Evolutionary conservation across 2,888 invertebrate species (phyloP).

Genomic region (Pinctada fucata): DNA sequence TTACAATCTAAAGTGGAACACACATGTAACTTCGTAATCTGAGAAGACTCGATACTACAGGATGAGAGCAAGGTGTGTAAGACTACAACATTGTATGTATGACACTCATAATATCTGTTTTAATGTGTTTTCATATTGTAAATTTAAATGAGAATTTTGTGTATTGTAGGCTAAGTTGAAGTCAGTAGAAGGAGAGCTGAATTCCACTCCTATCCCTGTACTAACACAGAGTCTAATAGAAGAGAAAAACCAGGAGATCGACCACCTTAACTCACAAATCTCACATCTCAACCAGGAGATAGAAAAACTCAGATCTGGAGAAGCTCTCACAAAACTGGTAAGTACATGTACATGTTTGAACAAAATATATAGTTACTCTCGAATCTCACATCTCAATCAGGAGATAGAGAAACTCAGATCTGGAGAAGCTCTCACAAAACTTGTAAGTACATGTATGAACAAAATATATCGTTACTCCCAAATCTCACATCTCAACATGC

Average conservation of each 20-base stretch:
- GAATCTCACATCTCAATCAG: slow-evolving; percentile 54
- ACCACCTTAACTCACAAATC: slow-evolving; percentile 64
- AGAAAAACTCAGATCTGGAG: slow-evolving; percentile 49
- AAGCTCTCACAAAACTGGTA: slow-evolving; percentile 52
- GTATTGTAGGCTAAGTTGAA: slow-evolving; percentile 44
- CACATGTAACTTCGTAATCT: too few relatives aligned
- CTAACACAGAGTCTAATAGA: slow-evolving; percentile 69
- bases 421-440: slow-evolving; percentile 50
- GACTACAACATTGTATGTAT: too few relatives aligned
- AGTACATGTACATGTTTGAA: too few relatives aligned
- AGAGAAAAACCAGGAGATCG: slow-evolving; percentile 76
- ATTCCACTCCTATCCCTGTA: slow-evolving; percentile 50
- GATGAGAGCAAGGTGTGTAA: too few relatives aligned
- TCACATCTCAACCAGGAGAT: slow-evolving; percentile 51
- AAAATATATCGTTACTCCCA: too few relatives aligned
- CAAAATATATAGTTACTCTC: too few relatives aligned
- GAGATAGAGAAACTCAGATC: slow-evolving; percentile 50
- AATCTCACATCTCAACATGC: slow-evolving; percentile 52
- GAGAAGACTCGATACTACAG: too few relatives aligned
- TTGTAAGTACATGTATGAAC: too few relatives aligned
- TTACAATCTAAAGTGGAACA: too few relatives aligned
- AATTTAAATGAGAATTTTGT: too few relatives aligned
- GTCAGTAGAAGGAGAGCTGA: slow-evolving; percentile 38
- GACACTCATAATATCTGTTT: too few relatives aligned
- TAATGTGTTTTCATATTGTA: too few relatives aligned